phyloP scores from a whole-genome alignment of 1,140 invertebrate species.

The Aphaenogaster rudis region DNA sequence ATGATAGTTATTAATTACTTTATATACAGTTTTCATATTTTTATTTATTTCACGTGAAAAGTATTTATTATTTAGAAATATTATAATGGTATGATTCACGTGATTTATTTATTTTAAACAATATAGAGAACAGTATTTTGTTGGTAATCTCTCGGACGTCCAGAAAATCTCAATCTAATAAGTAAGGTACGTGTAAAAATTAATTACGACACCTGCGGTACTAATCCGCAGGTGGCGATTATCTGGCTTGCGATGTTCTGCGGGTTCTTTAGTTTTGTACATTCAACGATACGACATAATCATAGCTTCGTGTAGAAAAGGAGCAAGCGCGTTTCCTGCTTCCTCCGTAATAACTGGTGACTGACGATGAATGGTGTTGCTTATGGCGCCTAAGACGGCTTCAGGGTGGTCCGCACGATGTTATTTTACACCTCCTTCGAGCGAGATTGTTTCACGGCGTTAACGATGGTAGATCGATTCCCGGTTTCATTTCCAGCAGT shows the following conservation, averaged over 20 bases:
- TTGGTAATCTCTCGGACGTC: background rate
- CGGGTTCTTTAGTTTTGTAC: background rate
- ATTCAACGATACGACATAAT: constrained; percentile 22
- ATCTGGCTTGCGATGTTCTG: background rate
- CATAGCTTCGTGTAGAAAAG: constrained; percentile 28
- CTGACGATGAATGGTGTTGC: constrained; percentile 50
- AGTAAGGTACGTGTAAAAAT: background rate
- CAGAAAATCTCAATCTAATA: background rate
- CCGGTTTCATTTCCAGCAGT: background rate
- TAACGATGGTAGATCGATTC: constrained; percentile 1
- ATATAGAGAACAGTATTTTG: background rate
- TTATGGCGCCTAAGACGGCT: constrained; percentile 71
- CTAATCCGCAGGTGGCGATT: background rate
- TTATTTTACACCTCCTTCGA: constrained; percentile 77
- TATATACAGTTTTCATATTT: background rate
- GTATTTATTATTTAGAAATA: background rate
- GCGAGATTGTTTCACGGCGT: constrained; percentile 20
- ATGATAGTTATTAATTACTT: background rate
- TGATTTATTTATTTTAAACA: background rate
- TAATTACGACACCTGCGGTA: background rate
- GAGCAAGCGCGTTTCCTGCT: constrained; percentile 50
- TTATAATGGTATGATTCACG: background rate
- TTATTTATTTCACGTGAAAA: background rate
- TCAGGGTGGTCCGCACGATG: constrained; percentile 80
- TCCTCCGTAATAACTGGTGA: constrained; percentile 49